A percentile compares a stretch with the other conserved stretches of the same genome.
phyloP scores from a whole-genome alignment of 2,888 invertebrate genomes.

The Polyommatus icarus region DNA sequence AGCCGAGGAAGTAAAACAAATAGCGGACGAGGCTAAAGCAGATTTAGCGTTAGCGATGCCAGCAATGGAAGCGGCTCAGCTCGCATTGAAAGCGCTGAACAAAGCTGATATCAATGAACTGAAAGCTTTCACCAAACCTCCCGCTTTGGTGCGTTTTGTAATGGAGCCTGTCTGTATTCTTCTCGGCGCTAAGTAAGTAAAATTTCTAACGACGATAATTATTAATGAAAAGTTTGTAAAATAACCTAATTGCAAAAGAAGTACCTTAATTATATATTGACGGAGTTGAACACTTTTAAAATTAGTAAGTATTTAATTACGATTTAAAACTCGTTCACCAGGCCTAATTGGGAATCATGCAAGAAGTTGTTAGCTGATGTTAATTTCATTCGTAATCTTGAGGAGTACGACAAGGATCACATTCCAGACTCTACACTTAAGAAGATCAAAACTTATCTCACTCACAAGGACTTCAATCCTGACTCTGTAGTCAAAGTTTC shows the following conservation, averaged over 20 bases:
- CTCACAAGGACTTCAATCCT: constrained; percentile 92
- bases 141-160: constrained; percentile 90
- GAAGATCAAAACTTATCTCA: constrained; percentile 90
- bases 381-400: constrained; percentile 89
- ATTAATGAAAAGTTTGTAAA: neutral
- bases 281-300: too few species aligned
- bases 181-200: constrained; percentile 87
- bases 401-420: constrained; percentile 93
- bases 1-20: constrained; percentile 89
- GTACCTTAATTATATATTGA: too few species aligned
- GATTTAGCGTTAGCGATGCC: constrained; percentile 94
- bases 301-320: neutral
- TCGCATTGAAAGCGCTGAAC: constrained; percentile 90
- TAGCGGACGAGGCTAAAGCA: constrained; percentile 93
- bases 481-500: constrained; percentile 88
- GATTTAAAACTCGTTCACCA: constrained; percentile 53
- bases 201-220: neutral
- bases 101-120: constrained; percentile 95
- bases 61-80: constrained; percentile 90
- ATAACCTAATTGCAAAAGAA: constrained; percentile 26
- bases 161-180: constrained; percentile 96
- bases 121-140: constrained; percentile 93
- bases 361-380: constrained; percentile 90
- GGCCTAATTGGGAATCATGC: constrained; percentile 92
- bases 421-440: constrained; percentile 87